A percentile compares a stretch with the other conserved stretches of the same genome.
These are phyloP conservation scores for Atherinosoma microstoma DNA, from an alignment of 2,797 vertebrate species.

Conservation along the genomic window DNA sequence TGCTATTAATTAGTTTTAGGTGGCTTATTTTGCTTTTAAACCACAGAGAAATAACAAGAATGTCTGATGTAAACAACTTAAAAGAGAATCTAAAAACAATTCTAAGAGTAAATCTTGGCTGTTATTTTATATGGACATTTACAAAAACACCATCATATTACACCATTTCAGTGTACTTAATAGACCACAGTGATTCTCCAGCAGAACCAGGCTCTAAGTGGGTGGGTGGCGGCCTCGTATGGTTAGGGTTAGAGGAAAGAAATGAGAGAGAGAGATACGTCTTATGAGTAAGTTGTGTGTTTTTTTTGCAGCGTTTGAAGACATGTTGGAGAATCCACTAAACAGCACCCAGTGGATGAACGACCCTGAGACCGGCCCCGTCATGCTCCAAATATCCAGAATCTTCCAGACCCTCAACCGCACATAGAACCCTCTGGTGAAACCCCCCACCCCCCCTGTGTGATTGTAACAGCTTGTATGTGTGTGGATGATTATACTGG, in stretches of 20 bases:
- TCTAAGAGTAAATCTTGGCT: no score
- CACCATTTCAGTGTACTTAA: background rate
- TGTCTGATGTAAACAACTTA: background rate
- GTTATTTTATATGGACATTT: background rate
- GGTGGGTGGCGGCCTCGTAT: background rate
- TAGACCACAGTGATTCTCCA: background rate
- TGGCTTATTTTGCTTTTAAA: background rate
- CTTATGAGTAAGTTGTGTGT: conserved; percentile 13
- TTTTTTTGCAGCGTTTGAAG: conserved; percentile 90
- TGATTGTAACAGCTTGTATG: conserved; percentile 70
- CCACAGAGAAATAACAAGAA: background rate
- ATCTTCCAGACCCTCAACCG: conserved; percentile 99
- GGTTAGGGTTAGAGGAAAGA: background rate
- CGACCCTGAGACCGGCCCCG: conserved; percentile 95
- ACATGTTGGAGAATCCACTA: conserved; percentile 98
- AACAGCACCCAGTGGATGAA: conserved; percentile 99
- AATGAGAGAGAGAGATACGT: background rate
- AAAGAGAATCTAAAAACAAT: background rate
- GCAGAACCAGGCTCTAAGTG: background rate
- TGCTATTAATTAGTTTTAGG: background rate
- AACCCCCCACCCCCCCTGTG: conserved; percentile 48
- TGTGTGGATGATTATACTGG: conserved; percentile 25
- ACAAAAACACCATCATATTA: background rate
- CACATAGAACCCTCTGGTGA: conserved; percentile 85
- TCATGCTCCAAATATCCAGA: conserved; percentile 99